A percentile compares a stretch with the other conserved stretches of the same genome.
Conservation (phyloP, 2,888 invertebrate genomes). For the Macrophya annulata region DNA sequence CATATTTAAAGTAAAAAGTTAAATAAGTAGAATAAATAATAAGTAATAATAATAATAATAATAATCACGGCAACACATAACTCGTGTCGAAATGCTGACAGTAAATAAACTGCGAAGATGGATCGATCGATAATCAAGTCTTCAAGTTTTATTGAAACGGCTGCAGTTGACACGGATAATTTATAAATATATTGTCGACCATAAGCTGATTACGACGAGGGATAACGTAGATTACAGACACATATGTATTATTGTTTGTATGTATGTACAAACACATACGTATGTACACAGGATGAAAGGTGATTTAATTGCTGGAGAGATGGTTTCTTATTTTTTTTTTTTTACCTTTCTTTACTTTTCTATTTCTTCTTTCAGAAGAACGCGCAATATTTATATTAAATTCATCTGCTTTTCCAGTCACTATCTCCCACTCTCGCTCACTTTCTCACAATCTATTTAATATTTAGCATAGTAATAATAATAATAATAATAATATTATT, state of each 20-base stretch:
- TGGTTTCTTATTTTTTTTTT: background rate
- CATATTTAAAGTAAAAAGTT: background rate
- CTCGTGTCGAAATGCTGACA: background rate
- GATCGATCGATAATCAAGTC: conserved; percentile 13
- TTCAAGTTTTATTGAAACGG: conserved; percentile 25
- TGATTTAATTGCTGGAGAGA: conserved; percentile 10
- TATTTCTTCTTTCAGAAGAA: background rate
- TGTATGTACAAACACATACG: conserved; percentile 11
- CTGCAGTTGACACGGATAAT: conserved; percentile 33
- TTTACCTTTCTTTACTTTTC: background rate
- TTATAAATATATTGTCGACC: conserved; percentile 35
- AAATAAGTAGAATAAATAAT: background rate
- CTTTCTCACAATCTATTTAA: background rate
- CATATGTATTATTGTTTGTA: background rate
- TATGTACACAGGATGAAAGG: conserved; percentile 11
- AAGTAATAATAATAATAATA: background rate
- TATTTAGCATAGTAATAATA: background rate
- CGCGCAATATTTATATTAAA: background rate
- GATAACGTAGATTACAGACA: conserved; percentile 3
- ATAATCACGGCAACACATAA: background rate
- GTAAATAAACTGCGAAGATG: background rate
- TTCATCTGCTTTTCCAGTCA: conserved; percentile 8
- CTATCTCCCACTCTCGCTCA: conserved; percentile 9
- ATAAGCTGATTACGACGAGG: conserved; percentile 28
- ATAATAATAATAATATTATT: background rate